These are phyloP conservation scores for Anoplopoma fimbria DNA, from an alignment of 2,113 vertebrate genomes.

Conservation along the genomic window DNA sequence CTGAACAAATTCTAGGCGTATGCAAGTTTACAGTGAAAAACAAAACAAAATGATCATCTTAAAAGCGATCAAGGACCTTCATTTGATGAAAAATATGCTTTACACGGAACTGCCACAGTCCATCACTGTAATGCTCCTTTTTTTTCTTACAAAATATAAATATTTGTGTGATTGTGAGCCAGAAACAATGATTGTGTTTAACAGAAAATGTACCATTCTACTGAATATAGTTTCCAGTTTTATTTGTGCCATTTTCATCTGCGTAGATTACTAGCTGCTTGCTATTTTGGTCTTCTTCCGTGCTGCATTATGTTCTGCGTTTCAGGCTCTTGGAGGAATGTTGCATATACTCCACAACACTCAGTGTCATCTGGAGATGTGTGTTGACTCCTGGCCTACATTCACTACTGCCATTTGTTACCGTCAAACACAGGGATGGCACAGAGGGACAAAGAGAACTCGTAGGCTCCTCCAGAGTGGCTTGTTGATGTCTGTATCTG, in stretches of 20 bases:
- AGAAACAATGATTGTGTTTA: neutral
- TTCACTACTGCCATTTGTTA: constrained; percentile 82
- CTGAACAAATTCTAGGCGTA: neutral
- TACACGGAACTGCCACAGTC: constrained; percentile 22
- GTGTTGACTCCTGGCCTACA: constrained; percentile 84
- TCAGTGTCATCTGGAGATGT: constrained; percentile 79
- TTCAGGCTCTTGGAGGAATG: constrained; percentile 61
- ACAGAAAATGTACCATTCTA: neutral
- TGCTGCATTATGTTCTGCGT: constrained; percentile 50
- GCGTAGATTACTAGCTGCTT: constrained; percentile 1
- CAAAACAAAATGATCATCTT: constrained; percentile 30
- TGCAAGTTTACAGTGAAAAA: neutral
- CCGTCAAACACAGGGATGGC: constrained; percentile 74
- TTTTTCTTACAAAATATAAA: neutral
- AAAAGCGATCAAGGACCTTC: constrained; percentile 9
- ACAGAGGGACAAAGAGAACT: constrained; percentile 40
- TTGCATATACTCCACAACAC: constrained; percentile 81
- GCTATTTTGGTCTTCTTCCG: constrained; percentile 46
- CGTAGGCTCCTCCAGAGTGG: constrained; percentile 12
- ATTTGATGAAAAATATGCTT: constrained; percentile 27
- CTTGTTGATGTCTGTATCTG: constrained; percentile 29
- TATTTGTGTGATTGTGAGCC: neutral
- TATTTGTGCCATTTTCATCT: constrained; percentile 28
- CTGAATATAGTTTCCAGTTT: constrained; percentile 7
- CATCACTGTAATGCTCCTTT: constrained; percentile 24